These are phyloP conservation scores for Habroteleia sp. DNA, from an alignment of 2,888 invertebrate genomes.

Conservation along the genomic window DNA sequence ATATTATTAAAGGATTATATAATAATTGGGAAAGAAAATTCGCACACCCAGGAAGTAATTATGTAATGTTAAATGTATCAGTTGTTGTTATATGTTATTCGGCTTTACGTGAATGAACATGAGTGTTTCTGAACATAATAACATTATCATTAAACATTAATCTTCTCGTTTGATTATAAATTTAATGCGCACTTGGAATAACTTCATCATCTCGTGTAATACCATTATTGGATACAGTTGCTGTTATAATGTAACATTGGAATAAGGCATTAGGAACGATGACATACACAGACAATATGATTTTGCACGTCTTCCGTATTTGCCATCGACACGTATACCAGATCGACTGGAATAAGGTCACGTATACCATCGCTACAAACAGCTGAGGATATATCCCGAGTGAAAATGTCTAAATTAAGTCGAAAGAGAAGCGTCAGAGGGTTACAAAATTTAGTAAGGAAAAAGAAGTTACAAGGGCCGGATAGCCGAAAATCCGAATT, in stretches of 20 bases:
- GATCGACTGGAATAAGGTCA: slow-evolving; percentile 64
- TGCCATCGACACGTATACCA: slow-evolving; percentile 63
- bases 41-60: too few species aligned
- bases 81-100: not conserved
- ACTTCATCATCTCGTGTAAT: slow-evolving; percentile 41
- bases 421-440: slow-evolving; percentile 46
- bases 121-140: slow-evolving; percentile 12
- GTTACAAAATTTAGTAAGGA: slow-evolving; percentile 45
- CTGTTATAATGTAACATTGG: slow-evolving; percentile 37
- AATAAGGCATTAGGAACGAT: slow-evolving; percentile 59
- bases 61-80: too few species aligned
- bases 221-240: slow-evolving; percentile 28
- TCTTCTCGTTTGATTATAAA: slow-evolving; percentile 31
- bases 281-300: slow-evolving; percentile 61
- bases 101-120: slow-evolving; percentile 12
- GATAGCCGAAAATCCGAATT: slow-evolving; percentile 50
- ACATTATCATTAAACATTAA: slow-evolving; percentile 48
- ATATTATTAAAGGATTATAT: too few species aligned
- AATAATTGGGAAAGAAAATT: too few species aligned
- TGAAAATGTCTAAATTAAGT: slow-evolving; percentile 63
- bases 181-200: slow-evolving; percentile 33
- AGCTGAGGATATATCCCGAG: slow-evolving; percentile 60
- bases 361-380: slow-evolving; percentile 65
- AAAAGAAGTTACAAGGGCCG: slow-evolving; percentile 34
- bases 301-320: slow-evolving; percentile 62